A percentile compares a stretch with the other conserved stretches of the same genome.
Conservation (phyloP, 1,140 invertebrate species). For the Macrobrachium rosenbergii region DNA sequence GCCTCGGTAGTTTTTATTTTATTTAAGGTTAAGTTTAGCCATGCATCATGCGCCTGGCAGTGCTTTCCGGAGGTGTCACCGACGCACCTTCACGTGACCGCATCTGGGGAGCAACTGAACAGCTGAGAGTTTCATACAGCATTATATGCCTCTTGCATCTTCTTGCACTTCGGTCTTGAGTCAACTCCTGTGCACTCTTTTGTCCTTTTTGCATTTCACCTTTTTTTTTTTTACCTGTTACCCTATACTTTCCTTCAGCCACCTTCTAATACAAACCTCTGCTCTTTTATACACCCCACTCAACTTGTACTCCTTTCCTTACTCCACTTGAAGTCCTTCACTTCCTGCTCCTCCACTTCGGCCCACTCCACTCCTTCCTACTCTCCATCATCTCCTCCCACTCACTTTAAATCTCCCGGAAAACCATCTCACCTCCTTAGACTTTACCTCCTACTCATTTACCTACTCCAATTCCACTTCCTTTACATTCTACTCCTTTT, state of each 20-base stretch:
- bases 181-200: background rate
- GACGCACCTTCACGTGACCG: too few relatives aligned
- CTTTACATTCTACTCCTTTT: background rate
- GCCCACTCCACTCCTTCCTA: background rate
- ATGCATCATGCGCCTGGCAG: too few relatives aligned
- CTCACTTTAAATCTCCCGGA: background rate
- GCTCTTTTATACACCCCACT: background rate
- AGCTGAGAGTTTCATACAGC: too few relatives aligned
- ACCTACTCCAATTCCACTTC: background rate
- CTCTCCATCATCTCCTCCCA: background rate
- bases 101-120: too few relatives aligned
- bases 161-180: too few relatives aligned
- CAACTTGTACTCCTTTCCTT: background rate
- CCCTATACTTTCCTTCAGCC: background rate
- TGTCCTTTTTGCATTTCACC: background rate
- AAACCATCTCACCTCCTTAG: too few relatives aligned
- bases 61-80: too few relatives aligned
- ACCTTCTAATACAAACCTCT: background rate
- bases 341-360: background rate
- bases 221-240: background rate
- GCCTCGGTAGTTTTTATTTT: too few relatives aligned
- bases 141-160: too few relatives aligned
- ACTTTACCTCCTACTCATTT: background rate
- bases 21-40: too few relatives aligned
- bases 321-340: background rate